A percentile compares a stretch with the other conserved stretches of the same genome.
phyloP scores from a whole-genome alignment of 2,113 vertebrate species.

The Tetrax tetrax region DNA sequence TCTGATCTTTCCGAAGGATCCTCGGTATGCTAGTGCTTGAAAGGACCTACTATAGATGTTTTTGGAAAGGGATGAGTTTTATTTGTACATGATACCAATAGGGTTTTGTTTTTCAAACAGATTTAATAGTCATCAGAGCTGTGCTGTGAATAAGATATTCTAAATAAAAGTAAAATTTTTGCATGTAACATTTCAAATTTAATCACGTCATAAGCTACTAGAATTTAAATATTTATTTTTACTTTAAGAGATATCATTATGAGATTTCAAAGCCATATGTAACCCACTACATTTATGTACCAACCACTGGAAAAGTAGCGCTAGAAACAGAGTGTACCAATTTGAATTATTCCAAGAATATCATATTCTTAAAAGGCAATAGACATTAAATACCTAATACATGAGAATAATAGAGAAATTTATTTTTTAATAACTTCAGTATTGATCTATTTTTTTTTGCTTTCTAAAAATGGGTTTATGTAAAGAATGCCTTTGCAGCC shows the following conservation, averaged over 20 bases:
- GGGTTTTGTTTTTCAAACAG: constrained; percentile 30
- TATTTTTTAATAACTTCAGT: neutral
- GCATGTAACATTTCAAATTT: neutral
- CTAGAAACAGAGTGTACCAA: neutral
- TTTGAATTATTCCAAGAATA: neutral
- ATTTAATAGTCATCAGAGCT: neutral
- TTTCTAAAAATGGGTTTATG: neutral
- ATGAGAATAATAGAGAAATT: neutral
- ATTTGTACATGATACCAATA: neutral
- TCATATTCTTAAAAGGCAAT: constrained; percentile 5
- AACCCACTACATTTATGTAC: neutral
- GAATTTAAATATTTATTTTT: constrained; percentile 17
- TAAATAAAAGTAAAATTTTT: neutral
- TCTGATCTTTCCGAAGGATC: neutral
- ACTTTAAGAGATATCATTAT: neutral
- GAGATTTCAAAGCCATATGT: constrained; percentile 4
- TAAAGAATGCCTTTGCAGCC: neutral
- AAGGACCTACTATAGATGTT: neutral
- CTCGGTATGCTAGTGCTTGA: neutral
- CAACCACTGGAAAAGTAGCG: neutral
- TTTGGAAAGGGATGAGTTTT: neutral
- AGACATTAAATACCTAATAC: neutral
- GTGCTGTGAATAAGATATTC: neutral
- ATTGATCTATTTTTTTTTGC: neutral
- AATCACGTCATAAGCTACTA: neutral